Evolutionary conservation across 2,797 vertebrate species (phyloP), one percentile per base, ranked within the genome.

Genomic region (Enteromius afrohamiltoni): DNA sequence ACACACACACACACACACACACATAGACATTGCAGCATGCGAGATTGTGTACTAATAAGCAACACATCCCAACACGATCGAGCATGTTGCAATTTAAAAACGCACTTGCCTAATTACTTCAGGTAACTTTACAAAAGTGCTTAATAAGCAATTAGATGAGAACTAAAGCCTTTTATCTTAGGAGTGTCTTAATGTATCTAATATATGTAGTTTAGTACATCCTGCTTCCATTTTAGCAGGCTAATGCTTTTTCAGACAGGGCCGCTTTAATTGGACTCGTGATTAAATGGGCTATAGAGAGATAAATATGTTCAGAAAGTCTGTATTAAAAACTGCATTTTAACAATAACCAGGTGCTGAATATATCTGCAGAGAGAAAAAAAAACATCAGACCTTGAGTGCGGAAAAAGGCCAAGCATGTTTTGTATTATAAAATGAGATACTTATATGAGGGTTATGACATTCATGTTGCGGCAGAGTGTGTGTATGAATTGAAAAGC

Each of bases 251-350:
- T 42, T 40, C 75, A 85, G 16, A 74, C 26, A 78, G 29, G 34
- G 4, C 67, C 8, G 10, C 76, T 64, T 86, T 85, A 85, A 87
- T 87, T 87, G 83, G 62, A 58, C 10, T 19, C 19, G 21, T 74
- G 70, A 82, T 82, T 84, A 74, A 87, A 82, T 74, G 47, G 75
- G 71, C 76, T 74, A 79, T 69, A 79, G 73, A 78, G 76, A 87
- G 70, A 74, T 70, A 76, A 80, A 82, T 87, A 49, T 47, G 53
- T 83, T 85, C 31, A 82, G 73, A 75, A 70, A 73, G 31, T 82
- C 40, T 70, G 79, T 68, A n/a, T 53, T 29, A 37, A 79, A 70
- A 75, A 68, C 42, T 74, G 40, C 13, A 14, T 74, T 65, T 83
- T 29, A 75, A 77, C 68, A 64, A 82, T 82, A 79, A 68, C 60